Evolutionary conservation across 1,140 invertebrate species (phyloP), one percentile per base, ranked within the genome.

Genomic region (Dendrolimus kikuchii): DNA sequence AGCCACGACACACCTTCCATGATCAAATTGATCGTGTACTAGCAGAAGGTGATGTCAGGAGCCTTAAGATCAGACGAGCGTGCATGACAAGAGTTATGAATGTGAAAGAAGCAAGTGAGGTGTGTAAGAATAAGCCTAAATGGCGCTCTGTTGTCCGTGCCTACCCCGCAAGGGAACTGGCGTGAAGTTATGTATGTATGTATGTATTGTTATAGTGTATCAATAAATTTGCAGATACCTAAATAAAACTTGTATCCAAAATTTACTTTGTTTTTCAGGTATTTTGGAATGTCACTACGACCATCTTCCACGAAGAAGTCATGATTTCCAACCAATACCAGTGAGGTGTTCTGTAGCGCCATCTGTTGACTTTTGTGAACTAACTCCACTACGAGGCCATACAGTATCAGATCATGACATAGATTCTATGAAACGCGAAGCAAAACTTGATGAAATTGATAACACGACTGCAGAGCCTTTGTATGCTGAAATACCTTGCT

Each of bases 201-300:
- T n/a, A n/a, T n/a, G n/a, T n/a, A n/a, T n/a, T n/a, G n/a, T n/a
- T n/a, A 50, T 47, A 49, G 55, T 59, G 45, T 4, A 40, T 50
- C 38, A 5, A 41, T 7, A 41, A 46, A 52, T 38, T 44, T 39
- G 37, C 36, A 46, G 6, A 46, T 5, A 46, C 36, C 5, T 46
- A 46, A 4, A 7, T 46, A 46, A 46, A 10, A 6, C 3, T 44
- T 7, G 8, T n/a, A 9, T 4, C 1, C 23, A 9, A 44, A 5
- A 9, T 5, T 7, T 39, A 41, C 36, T 42, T 50, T 41, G 42
- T 48, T 47, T 73, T 83, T 54, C 46, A 88, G 86, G 80, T 59
- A 87, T 88, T 60, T 64, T 88, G 46, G 86, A 88, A 73, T 85
- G 86, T 51, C 86, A 88, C 59, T 88, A 88, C 49, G 85, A 88